These are phyloP conservation scores for Lanistes nyassanus DNA, from an alignment of 1,140 invertebrate species.

Conservation along the genomic window DNA sequence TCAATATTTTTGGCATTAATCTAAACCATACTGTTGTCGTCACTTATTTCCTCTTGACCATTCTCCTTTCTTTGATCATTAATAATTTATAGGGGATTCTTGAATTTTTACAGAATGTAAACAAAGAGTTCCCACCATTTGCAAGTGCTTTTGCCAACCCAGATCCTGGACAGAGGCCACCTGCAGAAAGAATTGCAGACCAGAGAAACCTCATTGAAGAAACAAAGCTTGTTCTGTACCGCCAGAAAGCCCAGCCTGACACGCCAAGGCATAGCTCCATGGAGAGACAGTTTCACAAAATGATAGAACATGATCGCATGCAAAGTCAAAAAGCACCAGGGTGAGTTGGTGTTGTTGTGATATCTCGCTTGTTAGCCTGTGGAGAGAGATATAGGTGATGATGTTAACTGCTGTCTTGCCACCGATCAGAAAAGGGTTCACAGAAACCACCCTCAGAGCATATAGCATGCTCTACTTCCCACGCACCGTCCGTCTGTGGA, in stretches of 20 bases:
- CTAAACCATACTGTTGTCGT: no score
- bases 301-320: conserved; percentile 53
- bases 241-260: conserved; percentile 43
- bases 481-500: no score
- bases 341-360: no score
- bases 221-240: conserved; percentile 58
- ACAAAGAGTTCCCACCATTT: conserved; percentile 51
- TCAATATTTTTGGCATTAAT: no score
- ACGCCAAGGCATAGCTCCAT: conserved; percentile 47
- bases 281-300: conserved; percentile 51
- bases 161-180: conserved; percentile 36
- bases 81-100: no score
- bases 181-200: conserved; percentile 56
- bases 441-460: no score
- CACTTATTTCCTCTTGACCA: no score
- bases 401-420: background rate
- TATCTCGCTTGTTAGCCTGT: background rate
- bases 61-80: no score
- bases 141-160: conserved; percentile 44
- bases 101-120: conserved; percentile 44
- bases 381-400: background rate
- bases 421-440: no score
- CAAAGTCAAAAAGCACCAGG: conserved; percentile 30
- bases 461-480: no score
- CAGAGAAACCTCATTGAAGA: conserved; percentile 60